Conservation (phyloP, 2,797 vertebrate genomes). For the Dendrocincla tyrannina region DNA sequence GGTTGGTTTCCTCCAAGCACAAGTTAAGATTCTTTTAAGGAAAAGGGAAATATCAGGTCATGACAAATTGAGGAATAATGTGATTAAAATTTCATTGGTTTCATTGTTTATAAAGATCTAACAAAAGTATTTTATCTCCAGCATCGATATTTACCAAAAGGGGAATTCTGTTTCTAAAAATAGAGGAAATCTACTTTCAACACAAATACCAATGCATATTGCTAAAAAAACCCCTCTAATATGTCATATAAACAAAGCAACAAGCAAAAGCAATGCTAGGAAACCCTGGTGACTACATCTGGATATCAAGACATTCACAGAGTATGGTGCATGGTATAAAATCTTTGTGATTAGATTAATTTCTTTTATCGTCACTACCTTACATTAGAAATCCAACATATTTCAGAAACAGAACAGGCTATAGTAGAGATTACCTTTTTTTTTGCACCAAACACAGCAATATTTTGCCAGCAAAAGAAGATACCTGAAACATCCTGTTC, state of each 20-base stretch:
- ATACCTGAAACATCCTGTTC: background rate
- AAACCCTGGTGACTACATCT: background rate
- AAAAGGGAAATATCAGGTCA: constrained; percentile 29
- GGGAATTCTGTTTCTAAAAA: background rate
- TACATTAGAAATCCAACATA: background rate
- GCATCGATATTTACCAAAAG: background rate
- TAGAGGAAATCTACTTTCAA: background rate
- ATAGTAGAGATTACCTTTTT: background rate
- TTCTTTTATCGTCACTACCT: background rate
- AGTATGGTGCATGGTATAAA: background rate
- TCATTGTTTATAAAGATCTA: constrained; percentile 20
- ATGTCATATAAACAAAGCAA: background rate
- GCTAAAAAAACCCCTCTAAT: background rate
- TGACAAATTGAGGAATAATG: constrained; percentile 9
- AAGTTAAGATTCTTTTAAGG: constrained; percentile 30
- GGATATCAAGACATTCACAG: background rate
- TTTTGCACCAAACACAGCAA: background rate
- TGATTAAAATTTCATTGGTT: background rate
- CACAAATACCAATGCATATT: background rate
- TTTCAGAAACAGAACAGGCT: background rate
- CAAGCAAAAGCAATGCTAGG: background rate
- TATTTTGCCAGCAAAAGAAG: background rate
- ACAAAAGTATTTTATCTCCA: constrained; percentile 13
- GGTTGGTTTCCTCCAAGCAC: background rate
- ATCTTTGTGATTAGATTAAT: background rate